Conservation (phyloP, 1,140 invertebrate species). For the Drosophila oshimai region DNA sequence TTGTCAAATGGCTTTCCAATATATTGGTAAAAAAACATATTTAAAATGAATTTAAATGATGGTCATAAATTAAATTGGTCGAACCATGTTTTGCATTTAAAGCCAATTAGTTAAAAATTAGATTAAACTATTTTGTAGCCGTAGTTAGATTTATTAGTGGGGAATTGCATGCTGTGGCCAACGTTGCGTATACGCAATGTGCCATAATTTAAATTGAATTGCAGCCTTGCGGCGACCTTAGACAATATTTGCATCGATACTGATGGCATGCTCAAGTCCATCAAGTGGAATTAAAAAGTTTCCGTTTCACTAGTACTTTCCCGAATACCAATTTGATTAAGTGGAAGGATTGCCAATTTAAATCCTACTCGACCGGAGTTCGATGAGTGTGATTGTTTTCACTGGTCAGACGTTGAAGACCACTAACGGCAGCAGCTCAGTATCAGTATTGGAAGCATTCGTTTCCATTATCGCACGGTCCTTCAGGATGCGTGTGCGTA, state of each 20-base stretch:
- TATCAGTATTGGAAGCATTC: conserved; percentile 29
- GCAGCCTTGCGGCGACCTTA: background rate
- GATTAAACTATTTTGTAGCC: too few species aligned
- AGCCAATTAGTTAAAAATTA: too few species aligned
- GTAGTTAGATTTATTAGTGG: too few species aligned
- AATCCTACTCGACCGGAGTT: conserved; percentile 1
- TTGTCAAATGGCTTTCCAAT: too few species aligned
- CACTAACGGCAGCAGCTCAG: too few species aligned
- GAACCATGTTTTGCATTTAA: too few species aligned
- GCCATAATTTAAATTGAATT: conserved; percentile 12
- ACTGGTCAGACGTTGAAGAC: conserved; percentile 25
- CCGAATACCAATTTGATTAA: conserved; percentile 19
- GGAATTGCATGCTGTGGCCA: too few species aligned
- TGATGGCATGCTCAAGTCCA: background rate
- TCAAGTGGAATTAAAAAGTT: conserved; percentile 11
- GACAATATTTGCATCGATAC: conserved; percentile 28
- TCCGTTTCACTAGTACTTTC: conserved; percentile 5
- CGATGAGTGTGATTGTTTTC: conserved; percentile 15
- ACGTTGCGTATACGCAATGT: conserved; percentile 22
- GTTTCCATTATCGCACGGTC: conserved; percentile 38
- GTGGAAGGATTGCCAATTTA: conserved; percentile 21
- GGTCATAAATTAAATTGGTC: too few species aligned
- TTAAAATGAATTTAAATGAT: too few species aligned
- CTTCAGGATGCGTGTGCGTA: background rate
- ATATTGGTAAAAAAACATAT: too few species aligned